phyloP scores from a whole-genome alignment of 2,797 vertebrate species.

The Lepus oiostolus region DNA sequence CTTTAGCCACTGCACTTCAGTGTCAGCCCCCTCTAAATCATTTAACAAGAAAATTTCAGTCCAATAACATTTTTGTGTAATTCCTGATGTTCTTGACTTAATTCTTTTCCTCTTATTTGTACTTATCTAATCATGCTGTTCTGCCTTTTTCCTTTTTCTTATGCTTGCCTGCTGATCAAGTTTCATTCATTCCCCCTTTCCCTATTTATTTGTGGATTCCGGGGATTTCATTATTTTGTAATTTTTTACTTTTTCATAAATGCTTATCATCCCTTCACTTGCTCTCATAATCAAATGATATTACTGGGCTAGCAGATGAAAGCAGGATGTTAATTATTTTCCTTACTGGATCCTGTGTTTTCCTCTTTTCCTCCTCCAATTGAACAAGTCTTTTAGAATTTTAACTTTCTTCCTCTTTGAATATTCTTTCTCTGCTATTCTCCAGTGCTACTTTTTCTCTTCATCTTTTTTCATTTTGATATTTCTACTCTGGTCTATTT shows the following conservation, averaged over 20 bases:
- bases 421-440: neutral
- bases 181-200: neutral
- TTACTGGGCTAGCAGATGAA: neutral
- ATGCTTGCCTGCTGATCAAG: neutral
- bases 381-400: neutral
- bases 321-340: constrained; percentile 2
- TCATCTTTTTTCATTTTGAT: constrained; percentile 16
- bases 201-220: neutral
- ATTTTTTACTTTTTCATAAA: neutral
- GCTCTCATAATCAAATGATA: neutral
- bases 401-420: constrained; percentile 7
- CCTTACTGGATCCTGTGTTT: neutral
- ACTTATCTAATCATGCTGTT: neutral
- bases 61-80: neutral
- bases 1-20: no score
- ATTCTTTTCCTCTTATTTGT: neutral
- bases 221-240: neutral
- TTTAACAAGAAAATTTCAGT: neutral
- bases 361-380: neutral
- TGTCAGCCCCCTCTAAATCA: no score
- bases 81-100: neutral
- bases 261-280: neutral
- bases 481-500: neutral
- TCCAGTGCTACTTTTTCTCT: constrained; percentile 4
- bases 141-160: neutral